Conservation (phyloP, 2,113 vertebrate species). For the Phyllostomus hastatus region DNA sequence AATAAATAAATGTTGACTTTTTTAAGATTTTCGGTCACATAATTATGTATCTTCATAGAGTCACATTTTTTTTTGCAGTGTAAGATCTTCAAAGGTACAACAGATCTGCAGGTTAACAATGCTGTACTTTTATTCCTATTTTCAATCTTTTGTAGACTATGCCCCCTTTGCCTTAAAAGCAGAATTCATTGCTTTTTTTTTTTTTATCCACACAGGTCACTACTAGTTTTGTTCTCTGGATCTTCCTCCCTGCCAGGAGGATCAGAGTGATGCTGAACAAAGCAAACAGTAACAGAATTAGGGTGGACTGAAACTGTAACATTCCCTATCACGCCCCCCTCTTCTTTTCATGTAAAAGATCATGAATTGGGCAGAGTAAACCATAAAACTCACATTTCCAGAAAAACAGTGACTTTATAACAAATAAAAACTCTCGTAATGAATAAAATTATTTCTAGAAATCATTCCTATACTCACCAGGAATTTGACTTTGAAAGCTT, state of each 20-base stretch:
- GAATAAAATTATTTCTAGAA: conserved; percentile 29
- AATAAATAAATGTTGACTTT: conserved; percentile 76
- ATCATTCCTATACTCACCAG: background rate
- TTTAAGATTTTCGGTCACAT: conserved; percentile 76
- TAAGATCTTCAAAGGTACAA: conserved; percentile 84
- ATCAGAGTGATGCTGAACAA: conserved; percentile 86
- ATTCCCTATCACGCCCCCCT: background rate
- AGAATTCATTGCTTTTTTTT: conserved; percentile 78
- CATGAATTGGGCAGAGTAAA: conserved; percentile 67
- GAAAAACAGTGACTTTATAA: conserved; percentile 65
- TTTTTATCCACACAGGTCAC: conserved; percentile 82
- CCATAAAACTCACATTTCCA: conserved; percentile 59
- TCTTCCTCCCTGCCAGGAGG: conserved; percentile 85
- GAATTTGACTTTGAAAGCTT: conserved; percentile 32
- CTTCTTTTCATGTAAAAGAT: conserved; percentile 72
- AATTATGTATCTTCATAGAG: conserved; percentile 81
- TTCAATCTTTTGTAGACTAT: conserved; percentile 83
- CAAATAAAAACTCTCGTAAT: conserved; percentile 69
- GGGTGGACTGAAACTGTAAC: conserved; percentile 76
- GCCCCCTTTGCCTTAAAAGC: conserved; percentile 83
- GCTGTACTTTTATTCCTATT: conserved; percentile 80
- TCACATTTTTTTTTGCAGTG: conserved; percentile 69
- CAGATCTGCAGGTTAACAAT: conserved; percentile 84
- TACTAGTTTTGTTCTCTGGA: conserved; percentile 84
- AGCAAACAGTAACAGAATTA: conserved; percentile 85